Percentiles rank a stretch among this genome's conserved stretches.
Conservation (phyloP, 1,140 invertebrate genomes). For the Drosophila chauvacae region DNA sequence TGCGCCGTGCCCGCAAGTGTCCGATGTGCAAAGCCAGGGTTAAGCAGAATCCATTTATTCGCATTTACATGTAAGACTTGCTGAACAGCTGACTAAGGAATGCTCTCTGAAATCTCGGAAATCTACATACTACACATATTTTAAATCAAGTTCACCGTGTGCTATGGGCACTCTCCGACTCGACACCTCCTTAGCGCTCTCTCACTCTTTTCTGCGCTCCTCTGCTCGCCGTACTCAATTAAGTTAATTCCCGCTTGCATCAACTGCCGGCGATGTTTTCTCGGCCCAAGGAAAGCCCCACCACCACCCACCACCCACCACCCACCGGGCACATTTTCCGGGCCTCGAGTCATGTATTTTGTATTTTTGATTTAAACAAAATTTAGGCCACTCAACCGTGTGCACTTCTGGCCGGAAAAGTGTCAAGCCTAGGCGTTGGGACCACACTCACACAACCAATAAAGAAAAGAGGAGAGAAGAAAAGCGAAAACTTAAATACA, state of each 20-base stretch:
- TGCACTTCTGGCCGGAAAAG: slow-evolving; percentile 63
- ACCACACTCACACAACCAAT: not conserved
- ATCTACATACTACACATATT: not conserved
- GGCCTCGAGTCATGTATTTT: slow-evolving; percentile 60
- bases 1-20: not conserved
- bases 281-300: not conserved
- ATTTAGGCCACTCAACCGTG: slow-evolving; percentile 69
- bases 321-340: slow-evolving; percentile 17
- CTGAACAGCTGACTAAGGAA: not conserved
- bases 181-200: not conserved
- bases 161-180: not conserved
- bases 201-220: not conserved
- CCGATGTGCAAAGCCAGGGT: not conserved
- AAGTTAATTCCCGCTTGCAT: slow-evolving; percentile 78
- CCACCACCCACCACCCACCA: not conserved
- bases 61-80: not conserved
- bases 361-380: slow-evolving; percentile 72
- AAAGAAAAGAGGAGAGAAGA: not conserved
- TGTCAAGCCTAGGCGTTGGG: slow-evolving; percentile 47
- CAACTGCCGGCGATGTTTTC: slow-evolving; percentile 5
- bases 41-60: not conserved
- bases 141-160: not conserved
- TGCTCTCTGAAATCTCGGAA: not conserved
- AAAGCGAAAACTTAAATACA: slow-evolving; percentile 22
- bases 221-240: slow-evolving; percentile 67